Evolutionary conservation across 2,797 vertebrate species (phyloP), one percentile per base, ranked within the genome.

Genomic region (Phaenicophaeus curvirostris): DNA sequence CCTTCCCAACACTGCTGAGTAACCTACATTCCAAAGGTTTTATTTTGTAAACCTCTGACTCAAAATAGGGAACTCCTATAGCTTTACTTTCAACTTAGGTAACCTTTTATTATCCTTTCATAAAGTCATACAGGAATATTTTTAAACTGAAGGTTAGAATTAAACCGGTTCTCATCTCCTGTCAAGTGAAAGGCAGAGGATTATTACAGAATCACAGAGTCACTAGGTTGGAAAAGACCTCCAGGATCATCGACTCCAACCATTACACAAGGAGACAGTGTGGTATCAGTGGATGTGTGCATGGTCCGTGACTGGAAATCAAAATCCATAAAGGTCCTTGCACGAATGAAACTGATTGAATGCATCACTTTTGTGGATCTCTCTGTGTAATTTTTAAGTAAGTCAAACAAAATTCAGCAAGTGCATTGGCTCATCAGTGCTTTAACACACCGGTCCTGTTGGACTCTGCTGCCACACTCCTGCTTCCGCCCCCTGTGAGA

Each of bases 331-430:
- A 66, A 81, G 59, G 89, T 84, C 91, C 14, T 65, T 84, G 67
- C 21, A 8, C 95, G 90, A 35, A 90, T 86, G 83, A 91, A 90
- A 67, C 92, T 68, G 50, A 54, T 35, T 50, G 54, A 72, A 69
- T 21, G 19, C 39, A 37, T 57, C 41, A 11, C n/a, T 66, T 63
- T 58, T 83, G 50, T 66, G 48, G 55, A 75, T n/a, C 33, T n/a
- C 58, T 86, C 55, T 75, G 80, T 55, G 17, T 75, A 28, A 66
- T 54, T 93, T 81, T 86, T 31, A 79, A 93, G 88, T 31, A 79
- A 93, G 88, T 89, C 77, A 84, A 91, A 33, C 9, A 37, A 51
- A 69, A 62, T 54, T 83, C 39, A 54, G 19, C 51, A 53, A 57
- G 62, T 57, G 53, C 80, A 46, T 79, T 68, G 33, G 65, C 88